A percentile compares a stretch with the other conserved stretches of the same genome.
Evolutionary conservation across 2,113 vertebrate species (phyloP).

Genomic region (Myotis brandtii): DNA sequence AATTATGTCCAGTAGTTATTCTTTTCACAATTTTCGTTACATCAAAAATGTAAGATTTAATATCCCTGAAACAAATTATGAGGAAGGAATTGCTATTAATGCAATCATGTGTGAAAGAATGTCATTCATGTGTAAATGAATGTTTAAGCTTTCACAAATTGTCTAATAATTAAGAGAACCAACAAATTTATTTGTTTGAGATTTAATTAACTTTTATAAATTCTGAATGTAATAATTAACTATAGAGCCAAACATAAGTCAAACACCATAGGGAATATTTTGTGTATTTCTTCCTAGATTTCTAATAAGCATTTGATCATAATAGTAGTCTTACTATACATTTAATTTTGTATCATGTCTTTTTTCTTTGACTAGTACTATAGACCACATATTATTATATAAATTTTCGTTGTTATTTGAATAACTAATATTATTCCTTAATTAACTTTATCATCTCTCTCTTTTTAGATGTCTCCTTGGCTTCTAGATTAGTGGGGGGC

Average conservation of each 20-base stretch:
- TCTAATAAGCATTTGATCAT: not conserved
- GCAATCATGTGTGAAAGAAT: conserved; percentile 29
- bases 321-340: not conserved
- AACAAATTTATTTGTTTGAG: not conserved
- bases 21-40: conserved; percentile 14
- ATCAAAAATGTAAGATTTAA: conserved; percentile 46
- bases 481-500: not conserved
- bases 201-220: conserved; percentile 55
- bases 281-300: not conserved
- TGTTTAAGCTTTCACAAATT: conserved; percentile 2
- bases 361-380: not conserved
- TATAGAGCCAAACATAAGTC: not conserved
- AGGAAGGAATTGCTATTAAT: conserved; percentile 40
- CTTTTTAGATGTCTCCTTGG: not conserved
- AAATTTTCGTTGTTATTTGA: conserved; percentile 7
- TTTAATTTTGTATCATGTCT: not conserved
- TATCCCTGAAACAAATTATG: conserved; percentile 47
- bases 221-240: conserved; percentile 35
- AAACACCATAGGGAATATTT: not conserved
- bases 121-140: conserved; percentile 19
- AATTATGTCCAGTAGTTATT: not conserved
- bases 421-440: not conserved
- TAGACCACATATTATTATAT: not conserved
- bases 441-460: not conserved
- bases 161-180: not conserved